Conservation (phyloP, 1,140 invertebrate species). For the Belonocnema kinseyi region DNA sequence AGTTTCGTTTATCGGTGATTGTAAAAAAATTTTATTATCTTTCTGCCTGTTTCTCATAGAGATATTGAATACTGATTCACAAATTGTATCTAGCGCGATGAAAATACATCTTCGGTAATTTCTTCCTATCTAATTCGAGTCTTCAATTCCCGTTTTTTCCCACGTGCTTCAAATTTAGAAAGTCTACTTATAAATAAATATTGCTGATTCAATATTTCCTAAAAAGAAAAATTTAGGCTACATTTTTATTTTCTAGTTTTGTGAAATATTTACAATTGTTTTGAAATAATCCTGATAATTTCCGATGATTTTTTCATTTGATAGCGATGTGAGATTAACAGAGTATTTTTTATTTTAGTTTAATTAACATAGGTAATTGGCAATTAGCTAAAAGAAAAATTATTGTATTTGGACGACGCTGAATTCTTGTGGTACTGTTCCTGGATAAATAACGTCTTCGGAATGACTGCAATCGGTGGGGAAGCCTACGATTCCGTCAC, state of each 20-base stretch:
- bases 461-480: conserved; percentile 79
- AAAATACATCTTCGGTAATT: conserved; percentile 13
- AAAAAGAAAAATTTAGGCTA: too few relatives aligned
- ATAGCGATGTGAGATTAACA: too few relatives aligned
- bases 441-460: conserved; percentile 78
- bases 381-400: not conserved
- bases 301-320: too few relatives aligned
- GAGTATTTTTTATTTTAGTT: too few relatives aligned
- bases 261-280: too few relatives aligned
- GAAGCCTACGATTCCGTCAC: conserved; percentile 75
- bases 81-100: conserved; percentile 1
- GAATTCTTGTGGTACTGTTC: conserved; percentile 61
- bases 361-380: too few relatives aligned
- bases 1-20: conserved; percentile 3
- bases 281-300: too few relatives aligned
- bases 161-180: not conserved
- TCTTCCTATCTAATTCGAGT: conserved; percentile 4
- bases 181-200: too few relatives aligned
- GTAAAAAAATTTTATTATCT: conserved; percentile 1
- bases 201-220: too few relatives aligned
- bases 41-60: not conserved
- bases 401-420: conserved; percentile 26
- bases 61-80: conserved; percentile 22
- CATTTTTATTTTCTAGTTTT: too few relatives aligned
- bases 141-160: not conserved